Percentiles rank a stretch among this genome's conserved stretches.
Evolutionary conservation across 92 coral and sea anemone genomes (phyloP).

Genomic region (Anthopleura xanthogrammica): DNA sequence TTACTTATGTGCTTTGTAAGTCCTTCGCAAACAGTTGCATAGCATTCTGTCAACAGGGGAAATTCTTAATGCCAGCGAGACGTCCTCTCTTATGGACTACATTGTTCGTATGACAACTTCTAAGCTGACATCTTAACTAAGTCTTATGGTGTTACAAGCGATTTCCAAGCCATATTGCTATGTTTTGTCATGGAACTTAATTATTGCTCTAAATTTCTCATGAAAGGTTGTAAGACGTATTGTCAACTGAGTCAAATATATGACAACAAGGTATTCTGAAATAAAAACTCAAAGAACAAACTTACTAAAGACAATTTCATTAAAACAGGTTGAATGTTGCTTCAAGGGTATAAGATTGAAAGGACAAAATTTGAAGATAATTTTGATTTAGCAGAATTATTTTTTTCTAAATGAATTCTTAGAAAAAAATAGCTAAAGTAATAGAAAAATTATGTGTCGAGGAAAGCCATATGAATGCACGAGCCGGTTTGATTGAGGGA

Average conservation of each 20-base stretch:
- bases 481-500: not conserved
- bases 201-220: not conserved
- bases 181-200: slow-evolving; percentile 3
- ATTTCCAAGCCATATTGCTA: slow-evolving; percentile 14
- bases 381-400: not conserved
- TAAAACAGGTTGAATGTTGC: slow-evolving; percentile 1
- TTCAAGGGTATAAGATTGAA: not conserved
- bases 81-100: slow-evolving; percentile 10
- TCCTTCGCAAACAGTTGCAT: slow-evolving; percentile 35
- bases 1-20: slow-evolving; percentile 17
- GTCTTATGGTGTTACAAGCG: slow-evolving; percentile 14
- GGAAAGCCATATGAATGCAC: not conserved
- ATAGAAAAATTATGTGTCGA: not conserved
- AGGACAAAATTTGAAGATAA: not conserved
- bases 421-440: not conserved
- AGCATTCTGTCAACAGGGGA: slow-evolving; percentile 18
- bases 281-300: not conserved
- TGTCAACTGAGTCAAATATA: not conserved
- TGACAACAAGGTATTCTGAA: not conserved
- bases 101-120: slow-evolving; percentile 18
- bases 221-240: not conserved
- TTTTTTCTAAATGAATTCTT: too few relatives aligned
- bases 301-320: not conserved
- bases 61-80: not conserved
- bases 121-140: slow-evolving; percentile 33